Base-by-base conservation (phyloP, 2,888 invertebrate genomes). In the Drosophila mimetica region DNA sequence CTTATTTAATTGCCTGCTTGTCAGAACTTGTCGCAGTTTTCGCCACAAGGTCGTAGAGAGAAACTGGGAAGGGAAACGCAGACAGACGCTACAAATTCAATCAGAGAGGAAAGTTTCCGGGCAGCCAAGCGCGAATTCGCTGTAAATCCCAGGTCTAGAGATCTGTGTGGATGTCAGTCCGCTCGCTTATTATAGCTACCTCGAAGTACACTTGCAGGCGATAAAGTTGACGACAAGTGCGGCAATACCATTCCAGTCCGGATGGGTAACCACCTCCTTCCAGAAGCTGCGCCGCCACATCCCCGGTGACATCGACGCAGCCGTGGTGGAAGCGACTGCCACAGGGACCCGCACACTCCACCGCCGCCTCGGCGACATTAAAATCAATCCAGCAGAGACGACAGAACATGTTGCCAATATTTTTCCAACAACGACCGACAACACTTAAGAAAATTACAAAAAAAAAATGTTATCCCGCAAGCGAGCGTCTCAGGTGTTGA, bases 371-470 rank as follows among this genome's bases (percentile, higher is more conserved):
- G 37, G 72, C 76, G 71, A 77, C 71, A 58, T 75, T 78, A 58
- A 91, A 91, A 89, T 91, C 90, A 79, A 91, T 89, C 91, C 91
- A 90, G 63, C 91, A 91, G 77, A 89, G 90, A 69, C 89, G 90
- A 84, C 91, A 91, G 78, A 91, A 91, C 89, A 91, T 89, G 72
- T 69, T 81, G 64, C 77, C 84, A 69, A 80, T 82, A 82, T 77
- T 76, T 79, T 81, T 44, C 22, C 9, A 1, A 14, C 25, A 28
- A 5, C n/a, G 14, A 11, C 14, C n/a, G 34, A 52, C 72, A 78
- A 78, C 84, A 86, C 84, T 84, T 85, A 84, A 44, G 74, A 61
- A 86, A 82, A 86, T 84, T 86, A 72, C 77, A 70, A 57, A 53
- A n/a, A 20, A 11, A 22, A 16, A 48, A n/a, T n/a, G 13, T 41